Base-by-base conservation (phyloP, 2,888 invertebrate genomes). In the Drosophila robusta region DNA sequence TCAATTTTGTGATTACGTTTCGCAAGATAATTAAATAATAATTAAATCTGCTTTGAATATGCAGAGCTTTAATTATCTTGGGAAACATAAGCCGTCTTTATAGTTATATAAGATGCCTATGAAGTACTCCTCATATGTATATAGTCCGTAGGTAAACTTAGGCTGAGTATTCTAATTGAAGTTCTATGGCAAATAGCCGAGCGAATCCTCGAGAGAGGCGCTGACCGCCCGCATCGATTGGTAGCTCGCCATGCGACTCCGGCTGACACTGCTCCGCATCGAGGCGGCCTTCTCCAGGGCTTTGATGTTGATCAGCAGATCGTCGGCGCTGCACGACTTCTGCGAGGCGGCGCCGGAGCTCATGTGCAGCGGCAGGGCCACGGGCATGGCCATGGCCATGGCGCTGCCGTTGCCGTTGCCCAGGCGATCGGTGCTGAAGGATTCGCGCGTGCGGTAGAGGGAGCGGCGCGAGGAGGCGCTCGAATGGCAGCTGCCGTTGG, bases 101-200 rank as follows among this genome's bases (percentile, higher is more conserved):
- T 7, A 29, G 16, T 18, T 54, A 50, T 26, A 34, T 29, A 45
- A 29, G 5, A 45, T 72, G 36, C 24, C n/a, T 54, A 66, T 12
- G n/a, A 34, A 14, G 0, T 22, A 16, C 18, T 47, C 12, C n/a
- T 29, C 14, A 51, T 47, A 12, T 8, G n/a, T 41, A 9, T 18
- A 18, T 18, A 39, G 42, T 6, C 14, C 14, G 32, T 4, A 18
- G n/a, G n/a, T 39, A 14, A 36, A 16, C 34, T 50, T 62, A 62
- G 16, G 64, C 58, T 66, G 57, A 72, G 63, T 70, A 64, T 52
- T 68, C 22, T 65, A 69, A 67, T 36, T 64, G 54, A 68, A 68
- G 57, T 65, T 75, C 90, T 90, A 93, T 90, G 93, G 93, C 88
- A 93, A 90, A 89, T 93, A 93, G 38, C 93, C 93, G 68, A 93